A percentile compares a stretch with the other conserved stretches of the same genome.
Conservation (phyloP, 2,113 vertebrate genomes). For the Micronycteris hirsuta region DNA sequence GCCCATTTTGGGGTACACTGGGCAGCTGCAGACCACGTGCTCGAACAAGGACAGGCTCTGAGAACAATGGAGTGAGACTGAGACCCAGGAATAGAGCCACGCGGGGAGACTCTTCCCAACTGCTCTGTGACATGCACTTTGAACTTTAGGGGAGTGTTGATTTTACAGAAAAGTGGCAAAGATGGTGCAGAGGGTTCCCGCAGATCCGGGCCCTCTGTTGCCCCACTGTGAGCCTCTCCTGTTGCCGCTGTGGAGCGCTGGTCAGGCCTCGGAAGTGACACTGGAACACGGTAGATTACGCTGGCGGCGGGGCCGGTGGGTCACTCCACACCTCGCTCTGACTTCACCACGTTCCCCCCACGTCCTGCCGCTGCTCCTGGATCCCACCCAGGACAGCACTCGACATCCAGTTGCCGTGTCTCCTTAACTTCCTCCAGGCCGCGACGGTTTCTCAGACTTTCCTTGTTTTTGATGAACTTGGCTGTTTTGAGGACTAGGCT, state of each 20-base stretch:
- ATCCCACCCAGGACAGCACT: neutral
- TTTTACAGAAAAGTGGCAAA: too few species aligned
- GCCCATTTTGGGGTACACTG: rapidly evolving
- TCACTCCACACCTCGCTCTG: rapidly evolving
- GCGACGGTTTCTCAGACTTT: neutral
- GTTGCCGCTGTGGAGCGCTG: too few species aligned
- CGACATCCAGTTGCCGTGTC: neutral
- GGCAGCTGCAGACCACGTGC: neutral
- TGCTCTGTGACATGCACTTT: neutral
- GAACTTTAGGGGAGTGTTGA: rapidly evolving
- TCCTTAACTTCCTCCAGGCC: neutral
- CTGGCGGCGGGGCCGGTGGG: rapidly evolving
- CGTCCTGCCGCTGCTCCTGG: neutral
- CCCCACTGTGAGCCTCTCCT: rapidly evolving
- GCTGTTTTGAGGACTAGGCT: neutral
- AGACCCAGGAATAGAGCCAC: neutral
- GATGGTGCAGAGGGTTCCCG: rapidly evolving
- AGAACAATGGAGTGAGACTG: rapidly evolving
- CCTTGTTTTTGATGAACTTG: neutral
- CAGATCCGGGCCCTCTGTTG: rapidly evolving
- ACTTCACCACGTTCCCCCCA: rapidly evolving
- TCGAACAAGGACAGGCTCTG: rapidly evolving
- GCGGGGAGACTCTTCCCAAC: rapidly evolving
- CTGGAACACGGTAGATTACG: rapidly evolving
- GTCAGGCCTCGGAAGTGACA: rapidly evolving